A percentile compares a stretch with the other conserved stretches of the same genome.
These are phyloP conservation scores for Spilogale gracilis DNA, from an alignment of 2,113 vertebrate genomes.

Conservation along the genomic window DNA sequence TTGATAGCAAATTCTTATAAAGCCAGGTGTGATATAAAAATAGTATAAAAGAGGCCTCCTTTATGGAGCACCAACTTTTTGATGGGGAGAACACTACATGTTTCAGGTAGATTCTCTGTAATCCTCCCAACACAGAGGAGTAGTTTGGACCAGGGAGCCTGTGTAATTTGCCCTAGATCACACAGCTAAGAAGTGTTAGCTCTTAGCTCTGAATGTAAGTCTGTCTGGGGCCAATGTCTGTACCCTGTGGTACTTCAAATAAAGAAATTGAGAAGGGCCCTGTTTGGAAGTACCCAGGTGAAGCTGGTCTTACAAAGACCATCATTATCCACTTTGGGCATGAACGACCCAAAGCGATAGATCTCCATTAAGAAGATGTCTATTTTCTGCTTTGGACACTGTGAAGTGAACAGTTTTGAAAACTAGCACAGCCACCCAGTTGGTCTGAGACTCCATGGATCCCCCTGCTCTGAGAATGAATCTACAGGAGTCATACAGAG, in stretches of 20 bases:
- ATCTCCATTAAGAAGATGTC: neutral
- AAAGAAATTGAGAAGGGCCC: neutral
- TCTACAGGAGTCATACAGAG: neutral
- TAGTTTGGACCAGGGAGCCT: neutral
- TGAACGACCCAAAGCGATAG: neutral
- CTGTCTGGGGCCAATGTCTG: neutral
- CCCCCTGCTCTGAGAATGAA: neutral
- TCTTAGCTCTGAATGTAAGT: neutral
- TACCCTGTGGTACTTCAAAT: neutral
- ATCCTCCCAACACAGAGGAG: neutral
- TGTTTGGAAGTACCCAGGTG: neutral
- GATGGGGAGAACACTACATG: neutral
- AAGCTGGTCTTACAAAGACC: neutral
- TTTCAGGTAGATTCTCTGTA: neutral
- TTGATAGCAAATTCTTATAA: constrained; percentile 13
- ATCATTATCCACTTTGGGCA: neutral
- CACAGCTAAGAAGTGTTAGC: neutral
- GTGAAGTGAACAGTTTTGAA: neutral
- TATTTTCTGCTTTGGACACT: neutral
- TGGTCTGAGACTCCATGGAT: neutral
- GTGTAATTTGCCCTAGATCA: neutral
- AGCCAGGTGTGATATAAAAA: neutral
- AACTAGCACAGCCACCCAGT: neutral
- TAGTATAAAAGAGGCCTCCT: neutral
- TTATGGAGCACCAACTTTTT: neutral